These are phyloP conservation scores for Anguilla pacifica DNA, from an alignment of 2,797 vertebrate species.

Conservation along the genomic window DNA sequence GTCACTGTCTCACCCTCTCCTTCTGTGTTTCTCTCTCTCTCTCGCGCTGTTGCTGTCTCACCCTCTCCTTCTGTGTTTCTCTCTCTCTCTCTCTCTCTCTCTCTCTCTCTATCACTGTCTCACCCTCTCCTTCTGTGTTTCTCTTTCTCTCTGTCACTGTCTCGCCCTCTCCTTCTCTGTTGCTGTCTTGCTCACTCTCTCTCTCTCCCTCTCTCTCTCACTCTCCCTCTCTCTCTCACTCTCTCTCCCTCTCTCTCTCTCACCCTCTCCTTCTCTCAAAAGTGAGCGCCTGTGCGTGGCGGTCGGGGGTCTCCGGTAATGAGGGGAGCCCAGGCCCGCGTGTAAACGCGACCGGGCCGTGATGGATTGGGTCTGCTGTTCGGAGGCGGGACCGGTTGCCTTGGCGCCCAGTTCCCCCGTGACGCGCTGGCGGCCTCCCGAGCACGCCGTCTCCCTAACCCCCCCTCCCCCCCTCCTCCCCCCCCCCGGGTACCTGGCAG, in stretches of 20 bases:
- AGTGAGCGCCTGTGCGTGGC: constrained; percentile 7
- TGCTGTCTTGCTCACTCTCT: neutral
- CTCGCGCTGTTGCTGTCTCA: neutral
- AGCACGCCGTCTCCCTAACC: constrained; percentile 33
- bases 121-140: neutral
- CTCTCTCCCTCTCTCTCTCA: neutral
- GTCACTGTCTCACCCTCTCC: too few species aligned
- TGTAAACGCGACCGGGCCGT: constrained; percentile 60
- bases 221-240: too few species aligned
- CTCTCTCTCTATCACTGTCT: neutral
- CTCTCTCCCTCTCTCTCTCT: neutral
- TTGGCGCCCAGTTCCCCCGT: constrained; percentile 26
- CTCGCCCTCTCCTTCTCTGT: neutral
- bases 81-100: neutral
- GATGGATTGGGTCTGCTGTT: constrained; percentile 64
- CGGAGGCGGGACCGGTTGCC: constrained; percentile 51
- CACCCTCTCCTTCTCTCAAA: neutral
- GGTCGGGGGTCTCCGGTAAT: constrained; percentile 45
- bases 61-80: too few species aligned
- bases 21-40: too few species aligned
- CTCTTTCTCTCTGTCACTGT: neutral
- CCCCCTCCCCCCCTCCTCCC: neutral
- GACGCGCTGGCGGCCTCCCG: neutral
- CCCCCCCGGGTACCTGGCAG: constrained; percentile 31
- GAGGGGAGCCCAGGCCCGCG: constrained; percentile 51